A percentile compares a stretch with the other conserved stretches of the same genome.
Evolutionary conservation across 2,113 vertebrate species (phyloP).

Genomic region (Notechis scutatus): DNA sequence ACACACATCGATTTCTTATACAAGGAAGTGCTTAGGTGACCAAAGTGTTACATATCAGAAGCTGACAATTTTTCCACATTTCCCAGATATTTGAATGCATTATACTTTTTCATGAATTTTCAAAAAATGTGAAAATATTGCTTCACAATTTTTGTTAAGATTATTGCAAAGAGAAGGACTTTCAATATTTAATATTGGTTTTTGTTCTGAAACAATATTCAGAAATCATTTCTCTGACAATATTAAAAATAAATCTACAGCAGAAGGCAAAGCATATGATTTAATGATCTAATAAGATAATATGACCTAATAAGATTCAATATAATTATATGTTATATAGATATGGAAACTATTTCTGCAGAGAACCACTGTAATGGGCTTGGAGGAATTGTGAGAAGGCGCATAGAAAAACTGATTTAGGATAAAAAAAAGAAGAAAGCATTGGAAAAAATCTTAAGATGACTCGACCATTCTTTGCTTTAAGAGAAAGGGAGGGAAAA

Average conservation of each 20-base stretch:
- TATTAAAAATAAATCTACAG: not conserved
- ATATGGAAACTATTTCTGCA: not conserved
- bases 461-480: not conserved
- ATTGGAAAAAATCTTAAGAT: not conserved
- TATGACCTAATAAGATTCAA: not conserved
- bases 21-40: not conserved
- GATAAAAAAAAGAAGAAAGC: not conserved
- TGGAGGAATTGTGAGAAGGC: not conserved
- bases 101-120: not conserved
- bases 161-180: not conserved
- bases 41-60: not conserved
- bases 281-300: not conserved
- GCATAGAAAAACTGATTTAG: not conserved
- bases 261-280: not conserved
- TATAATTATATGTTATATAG: not conserved
- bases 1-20: not conserved
- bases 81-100: not conserved
- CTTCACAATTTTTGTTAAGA: not conserved
- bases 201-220: not conserved
- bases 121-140: not conserved
- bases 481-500: not conserved
- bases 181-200: not conserved
- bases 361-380: not conserved
- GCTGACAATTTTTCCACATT: not conserved
- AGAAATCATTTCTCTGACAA: not conserved